Conservation (phyloP, 1,140 invertebrate genomes). For the Spodoptera litura region DNA sequence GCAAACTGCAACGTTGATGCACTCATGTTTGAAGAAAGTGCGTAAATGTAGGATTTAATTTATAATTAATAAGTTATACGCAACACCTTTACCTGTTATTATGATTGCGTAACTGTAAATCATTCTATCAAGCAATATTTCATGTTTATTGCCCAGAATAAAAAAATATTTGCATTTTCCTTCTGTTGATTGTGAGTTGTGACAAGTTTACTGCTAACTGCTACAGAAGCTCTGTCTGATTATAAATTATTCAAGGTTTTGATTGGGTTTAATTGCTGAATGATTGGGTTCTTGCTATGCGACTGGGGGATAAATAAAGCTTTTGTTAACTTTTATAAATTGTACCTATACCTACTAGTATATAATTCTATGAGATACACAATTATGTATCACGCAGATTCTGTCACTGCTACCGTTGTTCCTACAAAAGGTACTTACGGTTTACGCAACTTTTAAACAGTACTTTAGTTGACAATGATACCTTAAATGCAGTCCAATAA, state of each 20-base stretch:
- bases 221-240: background rate
- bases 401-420: too few species aligned
- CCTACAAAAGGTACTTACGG: too few species aligned
- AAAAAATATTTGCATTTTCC: conserved; percentile 21
- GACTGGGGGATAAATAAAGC: too few species aligned
- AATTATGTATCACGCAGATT: too few species aligned
- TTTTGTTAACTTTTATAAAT: too few species aligned
- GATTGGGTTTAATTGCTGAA: too few species aligned
- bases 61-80: background rate
- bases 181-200: background rate
- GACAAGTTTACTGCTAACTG: background rate
- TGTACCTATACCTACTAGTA: too few species aligned
- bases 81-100: conserved; percentile 14
- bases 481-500: too few species aligned
- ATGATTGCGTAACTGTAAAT: background rate
- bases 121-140: conserved; percentile 10
- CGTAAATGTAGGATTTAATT: background rate
- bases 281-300: too few species aligned
- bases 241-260: background rate
- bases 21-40: conserved; percentile 1
- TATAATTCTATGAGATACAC: too few species aligned
- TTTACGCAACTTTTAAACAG: too few species aligned
- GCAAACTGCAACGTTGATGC: background rate
- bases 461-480: too few species aligned
- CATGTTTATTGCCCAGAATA: background rate